Conservation (phyloP, 2,888 invertebrate species). For the Rhopalosiphum nymphaeae region DNA sequence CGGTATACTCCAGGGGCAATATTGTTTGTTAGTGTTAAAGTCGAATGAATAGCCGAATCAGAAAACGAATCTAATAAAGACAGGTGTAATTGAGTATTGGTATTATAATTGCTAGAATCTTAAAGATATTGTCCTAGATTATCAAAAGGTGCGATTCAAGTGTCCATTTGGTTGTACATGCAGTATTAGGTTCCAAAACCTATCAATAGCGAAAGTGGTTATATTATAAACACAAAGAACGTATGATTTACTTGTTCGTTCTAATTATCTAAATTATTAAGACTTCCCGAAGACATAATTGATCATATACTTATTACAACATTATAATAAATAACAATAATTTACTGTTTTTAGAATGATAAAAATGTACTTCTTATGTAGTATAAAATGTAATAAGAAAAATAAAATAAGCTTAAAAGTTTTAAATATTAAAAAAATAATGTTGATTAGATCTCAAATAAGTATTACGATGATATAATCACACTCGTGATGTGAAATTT, state of each 20-base stretch:
- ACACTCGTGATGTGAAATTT: neutral
- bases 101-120: neutral
- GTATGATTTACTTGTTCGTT: neutral
- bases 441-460: neutral
- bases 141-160: neutral
- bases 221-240: neutral
- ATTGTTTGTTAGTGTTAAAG: constrained; percentile 4
- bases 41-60: neutral
- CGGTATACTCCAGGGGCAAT: constrained; percentile 13
- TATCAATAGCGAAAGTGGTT: constrained; percentile 15
- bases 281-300: neutral
- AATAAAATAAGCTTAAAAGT: neutral
- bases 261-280: neutral
- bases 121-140: constrained; percentile 26
- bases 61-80: constrained; percentile 8
- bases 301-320: neutral
- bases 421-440: neutral
- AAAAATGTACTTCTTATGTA: neutral
- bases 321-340: neutral
- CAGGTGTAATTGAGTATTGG: constrained; percentile 9
- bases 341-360: neutral
- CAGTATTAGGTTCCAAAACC: neutral
- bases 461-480: neutral
- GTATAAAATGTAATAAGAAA: neutral
- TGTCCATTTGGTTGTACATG: neutral